These are phyloP conservation scores for Magallana ariakensis DNA, from an alignment of 1,140 invertebrate species.

Conservation along the genomic window DNA sequence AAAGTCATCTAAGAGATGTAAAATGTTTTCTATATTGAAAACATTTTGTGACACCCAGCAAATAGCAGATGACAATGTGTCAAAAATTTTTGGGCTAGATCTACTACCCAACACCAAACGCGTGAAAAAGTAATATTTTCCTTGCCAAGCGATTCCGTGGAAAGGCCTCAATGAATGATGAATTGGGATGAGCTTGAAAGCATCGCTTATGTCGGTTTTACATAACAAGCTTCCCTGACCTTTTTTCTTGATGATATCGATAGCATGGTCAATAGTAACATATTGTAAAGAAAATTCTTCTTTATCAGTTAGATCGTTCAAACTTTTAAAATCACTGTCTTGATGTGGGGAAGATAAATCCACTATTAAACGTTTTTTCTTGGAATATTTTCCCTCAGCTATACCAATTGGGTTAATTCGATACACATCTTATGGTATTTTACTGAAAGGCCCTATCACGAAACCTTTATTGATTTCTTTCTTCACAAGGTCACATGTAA, in stretches of 20 bases:
- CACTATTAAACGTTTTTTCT: slow-evolving; percentile 45
- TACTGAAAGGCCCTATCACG: too few species aligned
- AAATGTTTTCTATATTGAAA: slow-evolving; percentile 25
- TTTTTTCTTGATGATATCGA: background rate
- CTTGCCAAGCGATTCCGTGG: slow-evolving; percentile 35
- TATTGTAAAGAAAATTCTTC: slow-evolving; percentile 50
- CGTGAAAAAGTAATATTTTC: slow-evolving; percentile 37
- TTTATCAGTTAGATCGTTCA: slow-evolving; percentile 55
- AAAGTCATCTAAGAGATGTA: slow-evolving; percentile 45
- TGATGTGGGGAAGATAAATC: slow-evolving; percentile 56
- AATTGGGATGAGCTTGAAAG: slow-evolving; percentile 43
- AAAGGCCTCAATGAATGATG: slow-evolving; percentile 22
- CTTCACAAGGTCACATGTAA: too few species aligned
- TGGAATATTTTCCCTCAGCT: slow-evolving; percentile 1
- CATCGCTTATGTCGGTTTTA: slow-evolving; percentile 44
- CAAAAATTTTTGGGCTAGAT: slow-evolving; percentile 48
- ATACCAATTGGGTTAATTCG: slow-evolving; percentile 50
- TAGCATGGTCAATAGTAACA: slow-evolving; percentile 57
- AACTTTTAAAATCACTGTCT: slow-evolving; percentile 31
- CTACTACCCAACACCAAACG: slow-evolving; percentile 40
- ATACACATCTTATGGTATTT: background rate
- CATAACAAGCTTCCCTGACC: background rate
- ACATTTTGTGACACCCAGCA: slow-evolving; percentile 35
- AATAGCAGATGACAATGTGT: slow-evolving; percentile 31
- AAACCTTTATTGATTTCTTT: too few species aligned